Base-by-base conservation (phyloP, 2,113 vertebrate genomes). In the Chionomys nivalis region DNA sequence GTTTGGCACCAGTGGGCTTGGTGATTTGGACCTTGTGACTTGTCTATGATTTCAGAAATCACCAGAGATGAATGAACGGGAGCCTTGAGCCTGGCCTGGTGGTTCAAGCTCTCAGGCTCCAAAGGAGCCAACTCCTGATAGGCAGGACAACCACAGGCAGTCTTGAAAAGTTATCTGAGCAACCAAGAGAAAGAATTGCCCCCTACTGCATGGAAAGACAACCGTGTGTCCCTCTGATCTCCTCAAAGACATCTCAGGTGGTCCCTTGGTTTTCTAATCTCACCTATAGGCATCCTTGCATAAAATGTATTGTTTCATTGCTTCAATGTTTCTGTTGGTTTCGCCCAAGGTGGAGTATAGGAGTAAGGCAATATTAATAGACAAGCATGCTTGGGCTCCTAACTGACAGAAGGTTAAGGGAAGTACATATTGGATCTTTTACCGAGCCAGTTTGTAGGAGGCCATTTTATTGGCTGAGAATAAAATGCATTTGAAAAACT, bases 391-490 rank as follows among this genome's bases (percentile, higher is more conserved):
- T 72, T 63, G 33, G 61, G 52, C 88, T 95, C 55, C 72, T 23
- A n/a, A 47, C 68, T 23, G 44, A 31, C 2, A 55, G 65, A 76
- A 49, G 82, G 49, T 58, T 49, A 42, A 58, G 17, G 63, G 42
- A 58, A 3, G 14, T 42, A 44, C 24, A 4, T 11, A 42, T 16
- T 39, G 39, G 13, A 26, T 47, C 21, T 90, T 68, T 95, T 47
- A 47, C 42, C 33, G 36, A 83, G 42, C 66, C 36, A 31, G 28
- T 3, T 23, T 55, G 61, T 24, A 1, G 23, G 70, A 82, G 9
- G 33, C 31, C 21, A 86, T 87, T 89, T 87, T 66, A 91, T 31
- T 95, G 89, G 82, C 55, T 70, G 7, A 83, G 90, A 86, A 73
- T 58, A 49, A 76, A 90, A 52, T 26, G 9, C 3, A 66, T 70